Evolutionary conservation across 2,888 invertebrate genomes (phyloP).

Genomic region (Lepas anatifera): DNA sequence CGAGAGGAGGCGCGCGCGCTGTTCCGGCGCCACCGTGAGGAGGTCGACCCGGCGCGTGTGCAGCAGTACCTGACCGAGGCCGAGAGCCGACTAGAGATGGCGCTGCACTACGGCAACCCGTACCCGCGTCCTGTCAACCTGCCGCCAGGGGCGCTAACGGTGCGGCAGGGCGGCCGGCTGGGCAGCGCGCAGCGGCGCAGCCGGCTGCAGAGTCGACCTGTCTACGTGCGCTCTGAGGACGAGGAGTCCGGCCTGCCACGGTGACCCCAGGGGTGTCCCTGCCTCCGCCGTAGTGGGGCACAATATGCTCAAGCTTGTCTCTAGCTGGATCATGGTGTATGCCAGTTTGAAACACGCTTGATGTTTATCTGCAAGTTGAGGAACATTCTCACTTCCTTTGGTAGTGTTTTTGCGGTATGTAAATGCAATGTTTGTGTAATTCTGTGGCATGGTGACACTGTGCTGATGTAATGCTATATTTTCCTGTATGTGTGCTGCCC

Average conservation of each 20-base stretch:
- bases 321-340: too few species aligned
- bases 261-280: too few species aligned
- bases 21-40: conserved; percentile 32
- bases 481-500: too few species aligned
- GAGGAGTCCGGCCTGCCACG: not conserved
- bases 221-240: conserved; percentile 20
- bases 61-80: conserved; percentile 28
- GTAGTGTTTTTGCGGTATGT: too few species aligned
- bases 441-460: too few species aligned
- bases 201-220: conserved; percentile 16
- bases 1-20: conserved; percentile 31
- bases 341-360: too few species aligned
- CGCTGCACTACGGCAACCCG: conserved; percentile 34
- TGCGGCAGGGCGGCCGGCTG: conserved; percentile 13
- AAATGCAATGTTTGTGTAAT: too few species aligned
- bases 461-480: too few species aligned
- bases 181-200: conserved; percentile 16
- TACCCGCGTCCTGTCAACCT: conserved; percentile 35
- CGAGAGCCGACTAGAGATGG: conserved; percentile 30
- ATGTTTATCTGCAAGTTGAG: too few species aligned
- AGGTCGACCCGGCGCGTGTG: conserved; percentile 27
- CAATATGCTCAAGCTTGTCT: too few species aligned
- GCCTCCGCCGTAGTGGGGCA: too few species aligned
- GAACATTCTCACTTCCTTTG: too few species aligned
- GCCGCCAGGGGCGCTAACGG: conserved; percentile 27